Evolutionary conservation across 2,113 vertebrate genomes (phyloP), one percentile per base, ranked within the genome.

Genomic region (Chamaea fasciata): DNA sequence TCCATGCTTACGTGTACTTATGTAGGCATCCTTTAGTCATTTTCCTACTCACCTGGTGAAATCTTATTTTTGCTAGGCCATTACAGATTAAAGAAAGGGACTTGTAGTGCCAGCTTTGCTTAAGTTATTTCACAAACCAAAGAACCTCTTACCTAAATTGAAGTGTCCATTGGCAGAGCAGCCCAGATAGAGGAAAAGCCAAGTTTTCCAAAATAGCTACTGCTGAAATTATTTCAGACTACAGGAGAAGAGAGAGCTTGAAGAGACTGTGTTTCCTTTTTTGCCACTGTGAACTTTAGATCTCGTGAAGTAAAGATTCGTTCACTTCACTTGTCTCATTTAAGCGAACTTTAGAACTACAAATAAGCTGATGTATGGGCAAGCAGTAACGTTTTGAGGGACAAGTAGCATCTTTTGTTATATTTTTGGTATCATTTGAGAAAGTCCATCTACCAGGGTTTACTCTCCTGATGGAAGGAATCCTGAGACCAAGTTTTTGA

Each of bases 311-410:
- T 44, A 31, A 63, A 74, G 15, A 56, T 24, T 60, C 1, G 1
- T 46, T 62, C 59, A 71, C 11, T 74, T 78, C 56, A 80, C 15
- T 77, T 41, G 31, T 63, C 67, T 56, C 57, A 73, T 21, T 26
- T 46, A 74, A 62, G 24, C 10, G 44, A 92, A 3, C 37, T 62
- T 6, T 7, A 55, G 64, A 70, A 52, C 6, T 6, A 23, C 21
- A 39, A 69, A 31, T 17, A 87, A 79, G 28, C 2, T n/a, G 12
- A 71, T 5, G 5, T 33, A 33, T 9, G 44, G 44, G 24, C 0
- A 0, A 88, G 26, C 0, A 53, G 20, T 15, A 62, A 37, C 0
- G 0, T 55, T 87, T 33, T 24, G 14, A 78, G 71, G 47, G 5
- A 87, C 39, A 28, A 70, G 26, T 1, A 55, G 18, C 21, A 68